Conservation (phyloP, 2,888 invertebrate genomes). For the Ecliptopera silaceata region DNA sequence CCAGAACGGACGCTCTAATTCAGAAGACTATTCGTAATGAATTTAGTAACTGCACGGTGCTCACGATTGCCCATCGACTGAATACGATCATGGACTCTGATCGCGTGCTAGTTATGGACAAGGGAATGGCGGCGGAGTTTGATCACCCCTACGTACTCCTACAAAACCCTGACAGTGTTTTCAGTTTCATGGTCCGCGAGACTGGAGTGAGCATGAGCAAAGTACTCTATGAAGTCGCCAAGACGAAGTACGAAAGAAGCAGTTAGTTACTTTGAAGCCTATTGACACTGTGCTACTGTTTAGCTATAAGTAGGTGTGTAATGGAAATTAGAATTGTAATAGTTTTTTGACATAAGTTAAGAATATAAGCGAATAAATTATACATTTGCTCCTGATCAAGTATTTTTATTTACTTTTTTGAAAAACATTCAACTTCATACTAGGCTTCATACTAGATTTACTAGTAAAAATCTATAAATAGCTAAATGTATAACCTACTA, state of each 20-base stretch:
- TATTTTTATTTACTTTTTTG: background rate
- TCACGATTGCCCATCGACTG: conserved; percentile 95
- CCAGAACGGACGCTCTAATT: conserved; percentile 87
- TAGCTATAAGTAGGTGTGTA: too few species aligned
- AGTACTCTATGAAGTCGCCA: conserved; percentile 62
- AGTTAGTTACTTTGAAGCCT: background rate
- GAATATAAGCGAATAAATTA: background rate
- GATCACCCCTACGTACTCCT: conserved; percentile 86
- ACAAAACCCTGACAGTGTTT: conserved; percentile 80
- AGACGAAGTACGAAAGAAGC: conserved; percentile 54
- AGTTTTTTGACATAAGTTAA: too few species aligned
- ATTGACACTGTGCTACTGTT: too few species aligned
- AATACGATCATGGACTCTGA: conserved; percentile 97
- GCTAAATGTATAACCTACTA: too few species aligned
- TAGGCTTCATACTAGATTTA: too few species aligned
- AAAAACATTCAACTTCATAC: too few species aligned
- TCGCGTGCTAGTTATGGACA: conserved; percentile 92
- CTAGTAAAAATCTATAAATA: too few species aligned
- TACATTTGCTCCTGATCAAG: background rate
- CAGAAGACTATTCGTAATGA: conserved; percentile 91
- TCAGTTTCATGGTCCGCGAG: conserved; percentile 87
- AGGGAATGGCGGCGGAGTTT: conserved; percentile 88
- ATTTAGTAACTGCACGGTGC: conserved; percentile 91
- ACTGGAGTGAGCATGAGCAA: conserved; percentile 81
- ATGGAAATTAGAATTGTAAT: too few species aligned